These are phyloP conservation scores for Fissipunctia ypsillon DNA, from an alignment of 2,888 invertebrate genomes.

Conservation along the genomic window DNA sequence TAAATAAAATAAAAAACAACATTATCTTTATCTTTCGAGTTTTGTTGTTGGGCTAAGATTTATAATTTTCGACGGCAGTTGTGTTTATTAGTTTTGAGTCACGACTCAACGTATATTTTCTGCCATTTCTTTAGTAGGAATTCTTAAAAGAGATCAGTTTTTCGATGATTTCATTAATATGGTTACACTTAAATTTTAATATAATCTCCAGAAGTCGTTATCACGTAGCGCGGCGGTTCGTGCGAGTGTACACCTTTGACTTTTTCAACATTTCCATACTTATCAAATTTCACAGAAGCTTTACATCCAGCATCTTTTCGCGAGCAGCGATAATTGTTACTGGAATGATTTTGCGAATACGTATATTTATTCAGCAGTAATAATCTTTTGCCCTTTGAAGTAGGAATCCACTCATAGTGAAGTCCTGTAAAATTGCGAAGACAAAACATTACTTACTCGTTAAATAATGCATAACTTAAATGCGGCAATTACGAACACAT, in stretches of 20 bases:
- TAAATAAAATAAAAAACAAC: background rate
- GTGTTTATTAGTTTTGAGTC: background rate
- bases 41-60: background rate
- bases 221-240: slow-evolving; percentile 15
- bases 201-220: slow-evolving; percentile 29
- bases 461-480: background rate
- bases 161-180: background rate
- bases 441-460: background rate
- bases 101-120: background rate
- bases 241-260: slow-evolving; percentile 12
- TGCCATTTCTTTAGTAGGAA: background rate
- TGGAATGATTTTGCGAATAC: slow-evolving; percentile 16
- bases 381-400: background rate
- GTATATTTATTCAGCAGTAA: slow-evolving; percentile 7
- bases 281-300: slow-evolving; percentile 16
- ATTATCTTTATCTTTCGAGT: background rate
- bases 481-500: background rate
- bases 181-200: slow-evolving; percentile 50
- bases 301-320: slow-evolving; percentile 19
- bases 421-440: background rate
- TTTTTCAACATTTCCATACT: background rate
- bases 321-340: slow-evolving; percentile 11
- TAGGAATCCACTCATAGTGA: slow-evolving; percentile 8
- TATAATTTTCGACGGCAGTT: background rate
- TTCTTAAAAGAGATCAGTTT: background rate